Evolutionary conservation across 2,888 invertebrate genomes (phyloP), one percentile per base, ranked within the genome.

Genomic region (Trichacis sp.): DNA sequence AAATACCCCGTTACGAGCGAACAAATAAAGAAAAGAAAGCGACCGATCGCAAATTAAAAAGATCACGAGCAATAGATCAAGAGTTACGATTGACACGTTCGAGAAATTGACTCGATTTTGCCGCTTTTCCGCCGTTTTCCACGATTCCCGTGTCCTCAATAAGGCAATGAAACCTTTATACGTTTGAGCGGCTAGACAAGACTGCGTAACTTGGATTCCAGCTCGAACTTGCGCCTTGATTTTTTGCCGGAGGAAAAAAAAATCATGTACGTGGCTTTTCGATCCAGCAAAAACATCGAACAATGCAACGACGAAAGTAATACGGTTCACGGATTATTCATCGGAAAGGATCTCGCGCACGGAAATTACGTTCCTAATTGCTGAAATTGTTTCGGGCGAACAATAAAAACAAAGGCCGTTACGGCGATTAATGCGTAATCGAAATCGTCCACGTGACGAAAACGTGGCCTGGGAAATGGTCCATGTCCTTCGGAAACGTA

Each of bases 91-190:
- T 55, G 55, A 64, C 40, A 43, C 40, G 36, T 51, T 40, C 43
- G 55, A 59, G 59, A 64, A 59, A 64, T 47, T 47, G 58, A 64
- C 55, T 50, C 57, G 50, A 54, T 54, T 68, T 77, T 79, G 77
- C 79, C 77, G 79, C 79, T 77, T 77, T 75, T 73, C 73, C 73
- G 69, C 73, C 73, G 70, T 74, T 72, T 70, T 69, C 71, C 71
- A 70, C 60, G 52, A 47, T 45, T 43, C 53, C 30, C 45, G 30
- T 53, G 50, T 50, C 47, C 68, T 61, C 48, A 57, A 63, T 59
- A 63, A 67, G 63, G 53, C 57, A 42, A 60, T 49, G 57, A 57
- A 63, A 68, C 48, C 54, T 64, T 60, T 56, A 53, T 29, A 45
- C 36, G 46, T 20, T 33, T 40, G 45, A 46, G 56, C 40, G 45